Conservation (phyloP, 2,797 vertebrate species). For the Pelochelys cantorii region DNA sequence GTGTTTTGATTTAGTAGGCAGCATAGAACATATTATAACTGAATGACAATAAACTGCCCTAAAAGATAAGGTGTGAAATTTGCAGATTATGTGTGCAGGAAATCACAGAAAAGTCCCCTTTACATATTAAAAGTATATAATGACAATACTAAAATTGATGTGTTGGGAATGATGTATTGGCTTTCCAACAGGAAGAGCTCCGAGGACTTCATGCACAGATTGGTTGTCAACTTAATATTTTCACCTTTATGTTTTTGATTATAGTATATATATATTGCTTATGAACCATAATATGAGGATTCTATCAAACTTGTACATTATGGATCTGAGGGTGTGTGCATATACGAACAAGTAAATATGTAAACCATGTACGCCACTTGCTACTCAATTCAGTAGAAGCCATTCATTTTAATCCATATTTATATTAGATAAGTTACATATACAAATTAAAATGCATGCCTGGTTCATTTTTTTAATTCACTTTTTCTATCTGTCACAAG, state of each 20-base stretch:
- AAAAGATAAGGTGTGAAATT: conserved; percentile 14
- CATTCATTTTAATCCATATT: not conserved
- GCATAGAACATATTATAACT: conserved; percentile 68
- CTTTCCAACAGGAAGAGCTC: not conserved
- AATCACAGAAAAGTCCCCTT: not conserved
- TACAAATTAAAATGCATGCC: not conserved
- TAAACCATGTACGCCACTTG: not conserved
- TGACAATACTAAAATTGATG: not conserved
- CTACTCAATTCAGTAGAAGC: not conserved
- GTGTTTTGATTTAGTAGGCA: conserved; percentile 69
- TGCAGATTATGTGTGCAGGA: conserved; percentile 23
- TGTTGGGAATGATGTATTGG: not conserved
- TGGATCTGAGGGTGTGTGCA: not conserved
- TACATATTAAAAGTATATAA: not conserved
- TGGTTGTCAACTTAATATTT: not conserved
- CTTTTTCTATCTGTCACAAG: not conserved
- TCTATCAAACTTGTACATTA: not conserved
- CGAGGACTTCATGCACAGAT: conserved; percentile 11
- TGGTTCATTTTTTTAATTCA: not conserved
- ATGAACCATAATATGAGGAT: not conserved
- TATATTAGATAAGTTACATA: not conserved
- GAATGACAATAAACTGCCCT: conserved; percentile 64
- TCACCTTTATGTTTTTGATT: not conserved
- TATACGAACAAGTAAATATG: not conserved
- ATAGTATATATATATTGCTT: not conserved